A percentile compares a stretch with the other conserved stretches of the same genome.
Evolutionary conservation across 2,797 vertebrate species (phyloP).

Genomic region (Pangasius sanitwongsei): DNA sequence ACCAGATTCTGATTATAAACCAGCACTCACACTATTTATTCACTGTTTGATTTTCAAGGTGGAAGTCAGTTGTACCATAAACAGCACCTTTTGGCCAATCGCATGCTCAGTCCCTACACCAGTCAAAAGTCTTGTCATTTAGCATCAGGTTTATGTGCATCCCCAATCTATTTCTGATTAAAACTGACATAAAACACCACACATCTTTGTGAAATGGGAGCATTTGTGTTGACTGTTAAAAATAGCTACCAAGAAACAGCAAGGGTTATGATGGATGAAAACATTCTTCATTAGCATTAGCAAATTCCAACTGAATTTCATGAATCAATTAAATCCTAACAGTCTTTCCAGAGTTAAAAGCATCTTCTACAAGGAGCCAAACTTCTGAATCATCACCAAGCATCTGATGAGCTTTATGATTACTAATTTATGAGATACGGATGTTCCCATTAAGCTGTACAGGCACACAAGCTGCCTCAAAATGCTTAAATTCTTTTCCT

Average conservation of each 20-base stretch:
- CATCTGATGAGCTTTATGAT: slow-evolving; percentile 69
- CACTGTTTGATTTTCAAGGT: not conserved
- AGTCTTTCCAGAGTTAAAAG: not conserved
- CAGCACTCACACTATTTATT: not conserved
- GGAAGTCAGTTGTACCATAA: not conserved
- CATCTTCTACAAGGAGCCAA: slow-evolving; percentile 35
- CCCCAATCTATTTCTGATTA: not conserved
- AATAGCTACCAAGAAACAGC: not conserved
- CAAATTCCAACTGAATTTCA: not conserved
- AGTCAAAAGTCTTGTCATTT: not conserved
- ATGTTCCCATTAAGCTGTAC: not conserved
- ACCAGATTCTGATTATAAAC: not conserved
- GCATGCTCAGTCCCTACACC: not conserved
- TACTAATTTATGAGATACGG: slow-evolving; percentile 62
- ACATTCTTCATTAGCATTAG: not conserved
- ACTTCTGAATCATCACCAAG: slow-evolving; percentile 61
- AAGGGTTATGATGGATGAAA: not conserved
- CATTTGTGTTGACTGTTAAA: not conserved
- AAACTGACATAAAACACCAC: not conserved
- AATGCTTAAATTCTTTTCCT: not conserved
- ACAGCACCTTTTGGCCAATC: not conserved
- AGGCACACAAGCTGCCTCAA: not conserved
- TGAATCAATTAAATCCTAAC: not conserved
- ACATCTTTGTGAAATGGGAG: not conserved
- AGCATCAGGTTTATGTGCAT: not conserved